Evolutionary conservation across 2,113 vertebrate species (phyloP), one percentile per base, ranked within the genome.

Genomic region (Condylura cristata): DNA sequence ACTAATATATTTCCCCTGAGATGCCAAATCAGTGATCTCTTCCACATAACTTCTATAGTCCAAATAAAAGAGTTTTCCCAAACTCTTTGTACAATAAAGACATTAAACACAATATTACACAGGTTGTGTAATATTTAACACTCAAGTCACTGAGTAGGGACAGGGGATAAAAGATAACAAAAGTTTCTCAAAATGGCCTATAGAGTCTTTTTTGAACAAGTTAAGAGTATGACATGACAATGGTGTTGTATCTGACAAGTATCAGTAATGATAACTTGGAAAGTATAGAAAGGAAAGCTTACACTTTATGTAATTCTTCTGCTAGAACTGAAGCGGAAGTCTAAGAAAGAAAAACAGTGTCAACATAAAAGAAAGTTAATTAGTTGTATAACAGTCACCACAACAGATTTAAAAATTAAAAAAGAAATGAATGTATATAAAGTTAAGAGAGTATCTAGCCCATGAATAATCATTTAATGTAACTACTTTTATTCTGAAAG

Each of bases 261-360:
- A 84, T 83, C 24, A 76, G n/a, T 87, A 96, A 87, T 85, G 37
- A 48, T 89, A 58, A 96, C 58, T 48, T 93, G 53, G 78, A 26
- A 93, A 92, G 79, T 60, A 8, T 63, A 95, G 17, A 96, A 98
- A 97, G 4, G 66, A 91, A 96, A 83, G 95, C 99, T 99, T 98
- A 99, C 99, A 99, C 99, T 98, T 99, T 99, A 97, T 99, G 99
- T 78, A 99, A 98, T 96, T 99, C 99, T 95, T 99, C 99, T 96
- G 99, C 99, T 97, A 99, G 98, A 96, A 98, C 99, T 97, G 99
- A 98, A 96, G 98, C 98, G 0, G 98, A 98, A 58, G 97, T 98
- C 98, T 98, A 87, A 87, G 97, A 46, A 95, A 61, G 5, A 89
- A 26, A 65, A 96, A 76, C 2, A 89, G 1, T 89, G 86, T 92